Base-by-base conservation (phyloP, 2,888 invertebrate genomes). In the Acheta domesticus region DNA sequence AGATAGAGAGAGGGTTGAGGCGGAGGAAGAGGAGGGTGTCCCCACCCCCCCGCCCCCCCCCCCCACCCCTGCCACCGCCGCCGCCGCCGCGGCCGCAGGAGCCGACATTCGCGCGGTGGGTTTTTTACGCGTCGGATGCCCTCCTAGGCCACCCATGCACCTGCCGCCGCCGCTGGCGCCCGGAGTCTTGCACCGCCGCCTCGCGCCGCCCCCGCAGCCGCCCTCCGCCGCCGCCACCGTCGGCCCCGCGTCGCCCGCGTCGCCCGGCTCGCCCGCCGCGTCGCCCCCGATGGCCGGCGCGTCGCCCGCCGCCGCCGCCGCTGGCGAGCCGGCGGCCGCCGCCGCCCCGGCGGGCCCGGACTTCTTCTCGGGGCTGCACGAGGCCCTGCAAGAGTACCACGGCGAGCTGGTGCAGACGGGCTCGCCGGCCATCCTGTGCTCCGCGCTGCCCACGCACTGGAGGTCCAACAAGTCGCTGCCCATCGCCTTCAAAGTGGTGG, bases 381-480 rank as follows among this genome's bases (percentile, higher is more conserved):
- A 95, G 84, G 92, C 93, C 85, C 91, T 95, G 83, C 92, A 94
- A 87, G 95, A 96, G 85, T 96, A 94, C 85, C 96, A 96, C 85
- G 97, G 97, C n/a, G 95, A 96, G 86, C 89, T 98, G 85, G 94
- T 97, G 83, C 93, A 94, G 86, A 99, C 99, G 49, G 98, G 97
- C 78, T 96, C 96, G 82, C 99, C 99, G 0, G 95, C 97, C 82
- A 94, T 99, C 83, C 90, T 98, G 81, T 99, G 99, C 89, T 96
- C 97, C 78, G 93, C 93, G 2, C 89, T 99, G 83, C 99, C 99
- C 3, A 92, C 92, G 0, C 99, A 99, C 86, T 99, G 99, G 99
- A 91, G 99, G 81, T 97, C 94, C 78, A 99, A 99, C 90, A 99
- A 99, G 88, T 96, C 97, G 36, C 89, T 99, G 83, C 99, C 99